A percentile compares a stretch with the other conserved stretches of the same genome.
Evolutionary conservation across 2,797 vertebrate genomes (phyloP).

Genomic region (Serranus cabrilla): DNA sequence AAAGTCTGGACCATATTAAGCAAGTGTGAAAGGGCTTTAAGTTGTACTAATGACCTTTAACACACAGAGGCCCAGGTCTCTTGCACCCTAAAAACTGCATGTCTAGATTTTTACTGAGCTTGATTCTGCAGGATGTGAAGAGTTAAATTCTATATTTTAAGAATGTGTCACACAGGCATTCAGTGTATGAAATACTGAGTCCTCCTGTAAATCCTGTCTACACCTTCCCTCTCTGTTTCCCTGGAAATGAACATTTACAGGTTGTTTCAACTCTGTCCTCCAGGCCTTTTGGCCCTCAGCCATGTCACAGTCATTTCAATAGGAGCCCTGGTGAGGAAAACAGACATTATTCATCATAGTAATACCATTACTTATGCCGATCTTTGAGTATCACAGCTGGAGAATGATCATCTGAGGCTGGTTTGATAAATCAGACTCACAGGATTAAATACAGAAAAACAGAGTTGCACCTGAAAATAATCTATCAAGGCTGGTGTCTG

Average conservation of each 20-base stretch:
- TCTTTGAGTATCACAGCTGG: conserved; percentile 54
- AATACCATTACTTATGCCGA: conserved; percentile 38
- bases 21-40: too few species aligned
- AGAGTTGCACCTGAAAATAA: conserved; percentile 58
- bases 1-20: too few species aligned
- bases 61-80: background rate
- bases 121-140: conserved; percentile 1
- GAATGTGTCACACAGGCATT: conserved; percentile 32
- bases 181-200: conserved; percentile 38
- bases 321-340: conserved; percentile 31
- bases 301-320: conserved; percentile 3
- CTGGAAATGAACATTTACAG: conserved; percentile 34
- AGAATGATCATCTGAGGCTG: conserved; percentile 36
- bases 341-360: conserved; percentile 36
- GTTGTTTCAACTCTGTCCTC: conserved; percentile 39
- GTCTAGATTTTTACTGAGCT: background rate
- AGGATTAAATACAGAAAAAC: conserved; percentile 30
- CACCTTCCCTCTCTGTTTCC: conserved; percentile 16
- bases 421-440: conserved; percentile 48
- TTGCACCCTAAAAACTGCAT: background rate
- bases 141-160: background rate
- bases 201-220: conserved; percentile 29
- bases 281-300: conserved; percentile 22
- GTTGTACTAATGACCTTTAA: background rate
- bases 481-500: conserved; percentile 42